A percentile compares a stretch with the other conserved stretches of the same genome.
phyloP scores from a whole-genome alignment of 2,113 vertebrate species.

The Rhinoderma darwinii region DNA sequence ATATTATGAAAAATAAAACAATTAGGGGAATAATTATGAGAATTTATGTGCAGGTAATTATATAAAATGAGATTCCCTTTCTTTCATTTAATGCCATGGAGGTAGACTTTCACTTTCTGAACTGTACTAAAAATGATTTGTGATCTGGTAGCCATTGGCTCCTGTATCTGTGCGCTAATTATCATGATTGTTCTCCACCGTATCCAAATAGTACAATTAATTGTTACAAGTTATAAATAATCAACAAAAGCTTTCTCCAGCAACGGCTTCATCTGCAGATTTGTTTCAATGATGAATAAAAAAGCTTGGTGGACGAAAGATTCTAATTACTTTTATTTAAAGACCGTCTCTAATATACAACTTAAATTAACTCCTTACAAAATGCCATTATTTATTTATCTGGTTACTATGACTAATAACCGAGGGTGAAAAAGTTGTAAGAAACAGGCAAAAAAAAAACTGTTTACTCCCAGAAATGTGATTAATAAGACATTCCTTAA shows the following conservation, averaged over 20 bases:
- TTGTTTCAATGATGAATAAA: slow-evolving; percentile 19
- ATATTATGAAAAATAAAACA: background rate
- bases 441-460: background rate
- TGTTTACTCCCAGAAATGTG: background rate
- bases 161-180: background rate
- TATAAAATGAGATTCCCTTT: background rate
- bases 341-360: background rate
- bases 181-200: background rate
- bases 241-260: background rate
- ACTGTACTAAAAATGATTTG: slow-evolving; percentile 14
- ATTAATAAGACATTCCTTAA: slow-evolving; percentile 54
- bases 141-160: background rate
- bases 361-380: slow-evolving; percentile 4
- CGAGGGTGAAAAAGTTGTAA: slow-evolving; percentile 5
- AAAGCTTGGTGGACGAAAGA: slow-evolving; percentile 12
- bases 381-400: slow-evolving; percentile 56
- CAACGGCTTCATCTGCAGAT: background rate
- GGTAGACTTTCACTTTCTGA: slow-evolving; percentile 1
- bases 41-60: slow-evolving; percentile 24
- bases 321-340: slow-evolving; percentile 28
- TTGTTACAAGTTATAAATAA: background rate
- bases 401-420: slow-evolving; percentile 10
- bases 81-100: background rate
- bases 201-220: slow-evolving; percentile 7
- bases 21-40: background rate